phyloP scores from a whole-genome alignment of 1,140 invertebrate genomes.

The Matsumurasca onukii region DNA sequence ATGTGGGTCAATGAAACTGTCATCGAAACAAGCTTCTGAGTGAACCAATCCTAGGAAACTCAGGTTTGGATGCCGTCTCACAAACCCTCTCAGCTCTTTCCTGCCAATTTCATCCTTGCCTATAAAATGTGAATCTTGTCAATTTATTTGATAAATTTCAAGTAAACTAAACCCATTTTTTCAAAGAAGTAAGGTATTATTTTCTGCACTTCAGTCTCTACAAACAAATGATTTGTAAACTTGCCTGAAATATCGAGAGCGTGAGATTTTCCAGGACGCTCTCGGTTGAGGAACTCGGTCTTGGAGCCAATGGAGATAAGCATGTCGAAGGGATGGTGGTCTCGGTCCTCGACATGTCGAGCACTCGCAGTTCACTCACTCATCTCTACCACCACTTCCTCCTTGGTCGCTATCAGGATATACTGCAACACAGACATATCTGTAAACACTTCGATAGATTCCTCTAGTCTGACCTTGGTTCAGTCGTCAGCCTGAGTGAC shows the following conservation, averaged over 20 bases:
- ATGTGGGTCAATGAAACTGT: conserved; percentile 55
- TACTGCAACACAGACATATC: conserved; percentile 15
- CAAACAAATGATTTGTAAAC: not conserved
- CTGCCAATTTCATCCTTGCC: conserved; percentile 58
- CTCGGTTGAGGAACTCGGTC: conserved; percentile 52
- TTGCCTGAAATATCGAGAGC: conserved; percentile 68
- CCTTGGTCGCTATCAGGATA: conserved; percentile 54
- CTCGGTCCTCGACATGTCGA: conserved; percentile 68
- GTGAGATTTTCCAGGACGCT: conserved; percentile 59
- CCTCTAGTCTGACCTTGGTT: too few relatives aligned
- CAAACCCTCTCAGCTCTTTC: conserved; percentile 54
- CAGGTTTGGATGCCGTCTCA: conserved; percentile 53
- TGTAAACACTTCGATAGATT: too few relatives aligned
- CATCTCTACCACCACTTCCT: conserved; percentile 54
- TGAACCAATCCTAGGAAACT: conserved; percentile 64
- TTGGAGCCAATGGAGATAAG: conserved; percentile 50
- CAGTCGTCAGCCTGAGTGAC: too few relatives aligned
- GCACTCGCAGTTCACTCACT: conserved; percentile 57
- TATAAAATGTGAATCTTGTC: conserved; percentile 39
- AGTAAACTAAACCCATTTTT: not conserved
- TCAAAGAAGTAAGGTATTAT: not conserved
- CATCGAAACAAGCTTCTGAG: conserved; percentile 60
- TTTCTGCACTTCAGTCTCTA: too few relatives aligned
- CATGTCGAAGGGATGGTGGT: conserved; percentile 52
- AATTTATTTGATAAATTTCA: not conserved